These are phyloP conservation scores for Philonicus albiceps DNA, from an alignment of 2,888 invertebrate species.

Conservation along the genomic window DNA sequence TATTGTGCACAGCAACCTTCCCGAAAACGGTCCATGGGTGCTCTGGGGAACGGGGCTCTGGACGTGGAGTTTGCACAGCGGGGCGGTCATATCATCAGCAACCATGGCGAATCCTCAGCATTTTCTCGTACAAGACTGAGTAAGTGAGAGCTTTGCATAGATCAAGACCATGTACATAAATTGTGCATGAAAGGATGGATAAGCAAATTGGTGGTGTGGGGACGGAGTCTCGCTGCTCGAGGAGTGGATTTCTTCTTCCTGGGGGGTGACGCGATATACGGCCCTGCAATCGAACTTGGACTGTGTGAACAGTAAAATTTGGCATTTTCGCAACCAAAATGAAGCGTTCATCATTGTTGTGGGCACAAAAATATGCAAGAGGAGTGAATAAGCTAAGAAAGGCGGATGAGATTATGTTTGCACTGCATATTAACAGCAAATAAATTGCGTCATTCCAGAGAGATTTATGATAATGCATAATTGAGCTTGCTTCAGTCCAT, in stretches of 20 bases:
- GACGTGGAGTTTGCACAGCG: neutral
- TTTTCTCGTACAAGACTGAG: conserved; percentile 28
- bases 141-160: conserved; percentile 29
- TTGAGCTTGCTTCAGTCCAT: neutral
- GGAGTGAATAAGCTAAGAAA: conserved; percentile 10
- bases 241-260: neutral
- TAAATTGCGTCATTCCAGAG: neutral
- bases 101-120: conserved; percentile 21
- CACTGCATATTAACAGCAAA: neutral
- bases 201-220: neutral
- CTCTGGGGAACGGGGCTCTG: neutral
- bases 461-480: neutral
- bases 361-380: neutral
- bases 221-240: neutral
- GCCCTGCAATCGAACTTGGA: neutral
- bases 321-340: neutral
- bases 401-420: neutral
- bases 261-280: neutral
- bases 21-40: neutral
- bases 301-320: neutral
- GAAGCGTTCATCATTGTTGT: neutral
- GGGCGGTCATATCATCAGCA: conserved; percentile 18
- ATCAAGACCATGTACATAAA: conserved; percentile 33
- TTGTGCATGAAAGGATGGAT: conserved; percentile 26
- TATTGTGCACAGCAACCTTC: neutral